Conservation (phyloP, 2,797 vertebrate species). For the Tokudaia muenninki region DNA sequence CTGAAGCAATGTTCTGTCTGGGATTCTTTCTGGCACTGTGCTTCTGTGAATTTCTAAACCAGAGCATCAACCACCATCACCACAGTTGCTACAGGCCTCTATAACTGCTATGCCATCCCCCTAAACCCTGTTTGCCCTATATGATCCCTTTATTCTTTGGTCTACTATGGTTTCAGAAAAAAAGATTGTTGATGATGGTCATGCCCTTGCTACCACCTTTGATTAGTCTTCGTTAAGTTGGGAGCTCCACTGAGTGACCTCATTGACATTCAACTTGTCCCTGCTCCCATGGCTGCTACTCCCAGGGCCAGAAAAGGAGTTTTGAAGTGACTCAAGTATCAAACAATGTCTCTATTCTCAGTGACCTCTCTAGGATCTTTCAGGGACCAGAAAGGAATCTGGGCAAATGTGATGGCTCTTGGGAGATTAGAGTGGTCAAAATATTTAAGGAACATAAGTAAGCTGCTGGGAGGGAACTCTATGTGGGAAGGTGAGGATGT, state of each 20-base stretch:
- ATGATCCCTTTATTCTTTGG: background rate
- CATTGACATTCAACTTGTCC: conserved; percentile 40
- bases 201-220: background rate
- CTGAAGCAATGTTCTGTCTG: background rate
- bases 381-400: conserved; percentile 73
- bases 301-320: background rate
- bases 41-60: background rate
- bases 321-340: conserved; percentile 57
- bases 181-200: background rate
- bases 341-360: conserved; percentile 15
- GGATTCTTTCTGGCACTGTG: background rate
- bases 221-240: conserved; percentile 43
- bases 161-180: background rate
- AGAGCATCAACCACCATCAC: background rate
- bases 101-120: background rate
- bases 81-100: background rate
- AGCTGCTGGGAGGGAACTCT: conserved; percentile 59
- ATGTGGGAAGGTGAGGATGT: conserved; percentile 40
- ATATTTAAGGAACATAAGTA: conserved; percentile 54
- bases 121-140: background rate
- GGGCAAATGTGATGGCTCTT: background rate
- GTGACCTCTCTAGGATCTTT: conserved; percentile 49
- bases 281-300: background rate
- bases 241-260: background rate
- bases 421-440: conserved; percentile 26